Evolutionary conservation across 1,140 invertebrate genomes (phyloP), one percentile per base, ranked within the genome.

Genomic region (Telenomus remus): DNA sequence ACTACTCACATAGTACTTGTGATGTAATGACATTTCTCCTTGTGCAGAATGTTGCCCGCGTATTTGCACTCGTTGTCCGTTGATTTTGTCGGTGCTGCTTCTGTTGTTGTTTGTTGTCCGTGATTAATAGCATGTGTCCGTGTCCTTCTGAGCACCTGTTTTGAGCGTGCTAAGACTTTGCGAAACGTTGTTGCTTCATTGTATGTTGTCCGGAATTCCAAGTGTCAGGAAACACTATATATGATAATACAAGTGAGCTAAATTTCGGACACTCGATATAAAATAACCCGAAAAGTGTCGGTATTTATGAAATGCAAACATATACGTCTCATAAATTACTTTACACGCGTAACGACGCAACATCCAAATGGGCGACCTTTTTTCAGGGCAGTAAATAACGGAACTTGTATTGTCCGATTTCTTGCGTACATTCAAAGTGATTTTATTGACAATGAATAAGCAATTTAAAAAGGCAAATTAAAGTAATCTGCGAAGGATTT

Each of bases 1-100:
- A 39, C 66, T 80, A 88, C 86, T 87, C 65, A 88, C 86, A 79
- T 88, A 88, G 79, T 88, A 88, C 80, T 84, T 85, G 73, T 87
- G 86, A 81, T 87, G 86, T 60, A 86, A 80, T 81, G 86, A 87
- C 86, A 88, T 88, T 73, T 82, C 82, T 85, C 76, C 55, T 69
- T 48, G 35, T 33, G 57, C 74, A 27, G 16, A 51, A 49, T 37
- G 47, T 60, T 53, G 11, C 60, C 50, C 46, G 19, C 60, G 66
- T 64, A 43, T 56, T 33, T 35, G 34, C 59, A 54, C 49, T 60
- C 44, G 49, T 57, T 35, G 48, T n/a, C 42, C 10, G 43, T 50
- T 50, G 44, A 10, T 9, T 19, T 19, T 6, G 11, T 43, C 6
- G 27, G 37, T 39, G 19, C 15, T 55, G 1, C 10, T 34, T 39